Base-by-base conservation (phyloP, 2,888 invertebrate species). In the Clunio marinus region DNA sequence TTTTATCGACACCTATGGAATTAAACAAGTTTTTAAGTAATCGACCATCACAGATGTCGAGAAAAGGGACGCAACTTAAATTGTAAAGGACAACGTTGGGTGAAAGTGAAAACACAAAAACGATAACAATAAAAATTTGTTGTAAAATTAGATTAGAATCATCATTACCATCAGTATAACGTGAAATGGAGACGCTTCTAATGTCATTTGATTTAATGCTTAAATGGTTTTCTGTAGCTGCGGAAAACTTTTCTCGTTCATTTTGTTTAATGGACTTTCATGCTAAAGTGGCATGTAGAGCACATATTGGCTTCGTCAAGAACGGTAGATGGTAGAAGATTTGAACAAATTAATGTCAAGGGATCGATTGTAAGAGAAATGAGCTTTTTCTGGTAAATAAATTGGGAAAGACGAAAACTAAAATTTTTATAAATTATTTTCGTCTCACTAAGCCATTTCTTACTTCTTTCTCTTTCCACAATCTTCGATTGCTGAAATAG, bases 121-220 rank as follows among this genome's bases (percentile, higher is more conserved):
- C 37, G 58, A 68, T 68, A 41, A 46, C 68, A 68, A 68, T 68
- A 68, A 68, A 67, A 68, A 68, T 58, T 66, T 68, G 68, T 57
- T 68, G 58, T 66, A 58, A 68, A 68, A 68, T 68, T 68, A 58
- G 68, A 68, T 68, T 68, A 68, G 58, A 41, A 58, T 68, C 58
- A 57, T 57, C 57, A 28, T 58, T 68, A 57, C 57, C 58, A 55
- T 58, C 58, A n/a, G 37, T n/a, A n/a, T 10, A 65, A 63, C 63
- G 25, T 24, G 27, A 13, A 66, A 46, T 4, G 45, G 17, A 17
- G 51, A 17, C 45, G 27, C 51, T 32, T n/a, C 58, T 58, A 58
- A 68, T 58, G 58, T 58, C 68, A 58, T 68, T 68, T 68, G 68
- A 68, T 68, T 68, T 68, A 68, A 68, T 68, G 68, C 46, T 68